Base-by-base conservation (phyloP, 2,113 vertebrate species). In the Probosciger aterrimus region DNA sequence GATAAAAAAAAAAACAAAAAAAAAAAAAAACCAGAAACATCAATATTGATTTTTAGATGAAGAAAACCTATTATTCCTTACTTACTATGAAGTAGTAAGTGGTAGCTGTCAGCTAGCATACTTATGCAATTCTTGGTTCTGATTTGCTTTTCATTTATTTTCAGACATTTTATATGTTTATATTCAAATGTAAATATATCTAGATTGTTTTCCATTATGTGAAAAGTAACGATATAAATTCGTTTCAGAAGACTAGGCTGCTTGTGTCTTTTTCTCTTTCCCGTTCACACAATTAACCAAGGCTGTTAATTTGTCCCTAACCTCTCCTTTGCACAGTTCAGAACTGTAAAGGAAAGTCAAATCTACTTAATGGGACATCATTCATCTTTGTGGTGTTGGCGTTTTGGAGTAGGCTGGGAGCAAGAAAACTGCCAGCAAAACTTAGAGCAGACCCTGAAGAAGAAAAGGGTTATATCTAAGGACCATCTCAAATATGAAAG, bases 1-100 rank as follows among this genome's bases (percentile, higher is more conserved):
- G 30, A 73, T 88, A 2, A 52, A 30, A 80, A 77, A 33, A 11
- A 4, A 52, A 30, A 80, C 75, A 33, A 11, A 4, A 10, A 31
- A 44, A 68, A 14, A 7, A 69, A 11, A 7, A 50, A 76, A 33
- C 37, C 18, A 59, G 60, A 83, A 74, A 25, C 24, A 37, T 18
- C 4, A 10, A 47, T 69, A 82, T 19, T 95, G 63, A 86, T 90
- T 96, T 96, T 96, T 93, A 93, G 94, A 44, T 93, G 31, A 88
- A 88, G 65, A 96, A 90, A 49, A 15, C 16, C 28, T 59, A 43
- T 96, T 85, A 76, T 60, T 69, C 75, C n/a, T 63, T 60, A 64
- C 49, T 33, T 74, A n/a, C 57, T 39, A 18, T 60, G 75, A 94
- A 92, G 55, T 41, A 71, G 30, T 50, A 73, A 50, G 23, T 89